Evolutionary conservation across 2,888 invertebrate genomes (phyloP), one percentile per base, ranked within the genome.

Genomic region (Scaptomyza polygonia): DNA sequence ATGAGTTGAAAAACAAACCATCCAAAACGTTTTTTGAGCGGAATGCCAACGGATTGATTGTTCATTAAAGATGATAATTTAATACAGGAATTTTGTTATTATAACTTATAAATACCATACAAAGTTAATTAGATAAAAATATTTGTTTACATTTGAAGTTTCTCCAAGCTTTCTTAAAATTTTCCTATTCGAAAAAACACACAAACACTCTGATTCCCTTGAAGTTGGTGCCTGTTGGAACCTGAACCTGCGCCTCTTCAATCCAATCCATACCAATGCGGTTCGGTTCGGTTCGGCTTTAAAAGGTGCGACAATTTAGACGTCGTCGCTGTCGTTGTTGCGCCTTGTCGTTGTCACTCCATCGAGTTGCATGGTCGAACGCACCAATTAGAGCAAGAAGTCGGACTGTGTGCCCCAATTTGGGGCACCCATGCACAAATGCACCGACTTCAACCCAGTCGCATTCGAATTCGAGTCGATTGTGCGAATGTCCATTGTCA

Each of bases 301-400:
- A 81, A 81, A 81, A 80, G 80, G 84, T 78, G 81, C 76, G 81
- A 83, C 80, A 80, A 84, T 80, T 83, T 78, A 72, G 73, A 71
- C 81, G 65, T 84, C 70, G 69, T 54, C 62, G 73, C 52, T 74
- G 75, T 73, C 71, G 70, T 57, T 44, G 57, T 42, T 61, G 74
- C 70, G 69, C 62, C 70, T 70, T 77, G 68, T 79, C 65, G 66
- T 61, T 59, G 76, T 80, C 78, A 83, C 71, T 77, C 75, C 62
- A 57, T 36, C 43, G 43, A 42, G 29, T 21, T 29, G 21, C 12
- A 3, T 6, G 39, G 39, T 12, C 57, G 56, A 73, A 72, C 56
- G 74, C 70, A 73, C 74, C 72, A 73, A 73, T 73, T 73, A 73
- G 70, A 73, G n/a, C n/a, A 3, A 36, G 36, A 36, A 32, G 12